Percentiles rank a stretch among this genome's conserved stretches.
These are phyloP conservation scores for Uropsilus gracilis DNA, from an alignment of 2,113 vertebrate genomes.

Conservation along the genomic window DNA sequence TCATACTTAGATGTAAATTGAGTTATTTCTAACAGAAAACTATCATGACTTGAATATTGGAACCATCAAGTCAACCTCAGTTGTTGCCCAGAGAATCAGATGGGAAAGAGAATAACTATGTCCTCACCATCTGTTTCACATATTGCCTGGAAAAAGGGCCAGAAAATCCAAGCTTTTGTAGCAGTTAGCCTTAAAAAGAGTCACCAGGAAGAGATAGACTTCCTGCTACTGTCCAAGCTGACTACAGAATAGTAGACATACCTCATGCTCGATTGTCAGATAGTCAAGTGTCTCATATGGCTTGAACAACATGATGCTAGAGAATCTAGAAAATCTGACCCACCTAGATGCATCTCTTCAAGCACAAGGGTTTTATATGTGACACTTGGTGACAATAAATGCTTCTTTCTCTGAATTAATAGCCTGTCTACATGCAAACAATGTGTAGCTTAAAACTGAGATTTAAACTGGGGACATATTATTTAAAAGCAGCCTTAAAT, in stretches of 20 bases:
- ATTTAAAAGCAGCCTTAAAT: constrained; percentile 4
- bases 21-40: constrained; percentile 63
- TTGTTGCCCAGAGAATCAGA: background rate
- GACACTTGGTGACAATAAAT: rapidly evolving
- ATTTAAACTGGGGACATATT: background rate
- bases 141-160: background rate
- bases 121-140: constrained; percentile 51
- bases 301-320: background rate
- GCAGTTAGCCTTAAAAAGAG: background rate
- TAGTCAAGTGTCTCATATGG: background rate
- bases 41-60: constrained; percentile 2
- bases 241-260: background rate
- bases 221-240: background rate
- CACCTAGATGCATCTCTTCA: background rate
- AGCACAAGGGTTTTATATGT: background rate
- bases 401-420: background rate
- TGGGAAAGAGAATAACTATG: background rate
- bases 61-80: background rate
- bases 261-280: background rate
- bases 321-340: background rate
- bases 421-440: background rate
- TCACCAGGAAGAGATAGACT: background rate
- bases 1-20: constrained; percentile 42
- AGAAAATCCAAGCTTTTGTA: background rate
- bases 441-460: background rate